Evolutionary conservation across 1,140 invertebrate genomes (phyloP), one percentile per base, ranked within the genome.

Genomic region (Euura saliciscinereae): DNA sequence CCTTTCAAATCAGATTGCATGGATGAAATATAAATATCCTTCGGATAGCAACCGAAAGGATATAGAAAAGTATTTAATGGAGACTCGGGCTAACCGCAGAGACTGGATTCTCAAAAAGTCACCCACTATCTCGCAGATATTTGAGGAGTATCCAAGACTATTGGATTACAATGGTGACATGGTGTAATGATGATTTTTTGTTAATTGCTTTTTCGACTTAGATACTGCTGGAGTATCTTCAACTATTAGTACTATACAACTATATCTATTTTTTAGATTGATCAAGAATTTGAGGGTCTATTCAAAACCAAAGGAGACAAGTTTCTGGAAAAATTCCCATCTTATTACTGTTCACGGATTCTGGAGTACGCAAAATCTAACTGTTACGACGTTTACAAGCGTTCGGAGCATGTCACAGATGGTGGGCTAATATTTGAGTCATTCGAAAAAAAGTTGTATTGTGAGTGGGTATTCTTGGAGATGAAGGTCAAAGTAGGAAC

Each of bases 21-120:
- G 44, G 46, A 11, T 71, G 70, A 59, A 71, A 43, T 64, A 11
- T 42, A 71, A 6, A n/a, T 43, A 71, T 59, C 51, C 70, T 3
- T 42, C 70, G 11, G 45, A 45, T 1, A n/a, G 4, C 11, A 71
- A 71, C 44, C 51, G 43, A 51, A 45, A 46, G 10, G 11, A 51
- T 8, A 51, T 51, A 51, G 11, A 8, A 51, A 51, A 51, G 11
- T 51, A 51, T 51, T 8, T 51, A 11, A 11, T 8, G 46, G 46
- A 51, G 7, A 51, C 46, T 51, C 46, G 2, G 7, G 46, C 7
- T 8, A 8, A 7, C 46, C 7, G 46, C 7, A 8, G 7, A 11
- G 11, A 51, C 7, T 51, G 46, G 46, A 51, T 51, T 51, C 7
- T 8, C 7, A 11, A 7, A 51, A 51, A 51, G 11, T 8, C 7